Evolutionary conservation across 2,797 vertebrate genomes (phyloP).

Genomic region (Myotis daubentonii): DNA sequence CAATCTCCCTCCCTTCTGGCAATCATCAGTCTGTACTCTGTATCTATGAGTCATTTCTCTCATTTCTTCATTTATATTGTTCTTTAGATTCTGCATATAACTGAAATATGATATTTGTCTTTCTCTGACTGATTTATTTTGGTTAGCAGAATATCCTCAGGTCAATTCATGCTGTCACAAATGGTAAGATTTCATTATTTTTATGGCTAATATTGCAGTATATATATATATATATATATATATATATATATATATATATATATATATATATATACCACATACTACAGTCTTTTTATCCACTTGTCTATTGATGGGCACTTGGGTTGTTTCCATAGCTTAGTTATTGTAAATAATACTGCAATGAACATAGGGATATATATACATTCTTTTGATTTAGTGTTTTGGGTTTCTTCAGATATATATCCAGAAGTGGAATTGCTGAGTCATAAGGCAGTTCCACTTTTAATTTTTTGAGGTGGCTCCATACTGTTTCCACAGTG

Average conservation of each 20-base stretch:
- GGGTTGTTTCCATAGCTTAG: background rate
- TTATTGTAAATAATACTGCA: background rate
- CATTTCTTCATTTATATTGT: background rate
- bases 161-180: background rate
- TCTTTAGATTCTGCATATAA: background rate
- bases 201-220: background rate
- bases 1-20: background rate
- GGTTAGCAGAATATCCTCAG: background rate
- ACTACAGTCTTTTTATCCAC: background rate
- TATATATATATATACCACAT: no score
- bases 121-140: background rate
- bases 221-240: no score
- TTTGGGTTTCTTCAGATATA: background rate
- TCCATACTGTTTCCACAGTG: background rate
- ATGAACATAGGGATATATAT: background rate
- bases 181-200: background rate
- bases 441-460: background rate
- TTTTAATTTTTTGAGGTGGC: background rate
- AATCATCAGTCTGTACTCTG: background rate
- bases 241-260: no score
- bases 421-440: background rate
- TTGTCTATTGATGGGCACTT: background rate
- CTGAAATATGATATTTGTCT: background rate
- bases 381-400: background rate
- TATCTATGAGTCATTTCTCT: background rate